Conservation (phyloP, 2,113 vertebrate genomes). For the Sakesphorus luctuosus region DNA sequence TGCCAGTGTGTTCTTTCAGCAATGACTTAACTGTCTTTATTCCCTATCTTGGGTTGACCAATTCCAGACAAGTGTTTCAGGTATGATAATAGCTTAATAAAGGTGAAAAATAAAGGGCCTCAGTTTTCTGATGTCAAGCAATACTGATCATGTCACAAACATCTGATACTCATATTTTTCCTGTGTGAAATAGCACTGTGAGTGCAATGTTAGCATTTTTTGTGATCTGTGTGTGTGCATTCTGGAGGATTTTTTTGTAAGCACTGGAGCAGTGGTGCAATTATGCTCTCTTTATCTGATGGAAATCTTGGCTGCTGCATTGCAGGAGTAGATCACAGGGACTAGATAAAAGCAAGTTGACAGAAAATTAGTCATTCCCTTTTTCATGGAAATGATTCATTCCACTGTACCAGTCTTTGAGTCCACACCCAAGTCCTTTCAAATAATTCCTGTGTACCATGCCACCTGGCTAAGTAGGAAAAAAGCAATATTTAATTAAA, state of each 20-base stretch:
- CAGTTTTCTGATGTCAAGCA: neutral
- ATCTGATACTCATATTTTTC: neutral
- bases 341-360: neutral
- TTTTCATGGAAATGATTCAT: neutral
- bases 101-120: neutral
- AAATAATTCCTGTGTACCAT: neutral
- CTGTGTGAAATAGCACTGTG: neutral
- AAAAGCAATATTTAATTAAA: constrained; percentile 43
- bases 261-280: fast-evolving
- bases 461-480: neutral
- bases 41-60: neutral
- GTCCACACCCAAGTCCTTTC: neutral
- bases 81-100: neutral
- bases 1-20: neutral
- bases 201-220: neutral
- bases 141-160: neutral
- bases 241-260: neutral
- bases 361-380: neutral
- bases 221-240: fast-evolving
- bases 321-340: neutral
- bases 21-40: neutral
- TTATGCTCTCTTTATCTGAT: neutral
- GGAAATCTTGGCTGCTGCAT: neutral
- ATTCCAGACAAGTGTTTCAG: neutral
- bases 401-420: neutral